phyloP scores from a whole-genome alignment of 2,113 vertebrate species.

The Garra rufa region DNA sequence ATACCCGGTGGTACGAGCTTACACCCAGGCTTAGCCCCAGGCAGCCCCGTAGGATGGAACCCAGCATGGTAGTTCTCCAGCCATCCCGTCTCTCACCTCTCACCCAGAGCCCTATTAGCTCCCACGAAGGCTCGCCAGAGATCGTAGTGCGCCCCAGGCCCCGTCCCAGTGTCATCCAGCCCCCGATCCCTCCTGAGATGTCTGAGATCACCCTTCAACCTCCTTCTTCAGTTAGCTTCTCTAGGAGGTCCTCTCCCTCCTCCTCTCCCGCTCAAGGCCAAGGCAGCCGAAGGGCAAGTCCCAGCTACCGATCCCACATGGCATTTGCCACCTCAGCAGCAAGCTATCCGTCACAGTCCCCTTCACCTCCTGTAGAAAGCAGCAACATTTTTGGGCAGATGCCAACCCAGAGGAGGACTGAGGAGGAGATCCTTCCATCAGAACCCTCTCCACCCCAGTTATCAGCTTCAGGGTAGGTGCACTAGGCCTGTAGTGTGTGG shows the following conservation, averaged over 20 bases:
- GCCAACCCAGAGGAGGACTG: slow-evolving; percentile 85
- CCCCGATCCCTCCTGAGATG: slow-evolving; percentile 82
- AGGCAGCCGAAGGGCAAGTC: slow-evolving; percentile 84
- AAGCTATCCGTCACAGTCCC: slow-evolving; percentile 87
- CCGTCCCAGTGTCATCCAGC: slow-evolving; percentile 88
- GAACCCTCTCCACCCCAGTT: slow-evolving; percentile 90
- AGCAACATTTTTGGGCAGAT: slow-evolving; percentile 92
- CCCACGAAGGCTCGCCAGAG: slow-evolving; percentile 92
- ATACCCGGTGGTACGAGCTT: slow-evolving; percentile 96
- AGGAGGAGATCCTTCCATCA: slow-evolving; percentile 92
- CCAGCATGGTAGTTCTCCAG: slow-evolving; percentile 97
- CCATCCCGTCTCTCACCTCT: slow-evolving; percentile 97
- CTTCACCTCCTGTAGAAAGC: slow-evolving; percentile 85
- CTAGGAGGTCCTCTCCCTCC: slow-evolving; percentile 92
- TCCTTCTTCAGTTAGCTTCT: slow-evolving; percentile 91
- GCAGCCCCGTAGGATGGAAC: slow-evolving; percentile 90
- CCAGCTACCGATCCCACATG: slow-evolving; percentile 82
- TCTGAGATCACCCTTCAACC: slow-evolving; percentile 96
- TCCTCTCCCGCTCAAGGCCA: slow-evolving; percentile 92
- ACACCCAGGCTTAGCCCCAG: slow-evolving; percentile 92
- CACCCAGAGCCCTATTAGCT: slow-evolving; percentile 96
- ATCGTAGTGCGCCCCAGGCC: slow-evolving; percentile 91
- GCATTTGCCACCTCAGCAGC: slow-evolving; percentile 88
- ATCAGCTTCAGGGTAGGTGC: slow-evolving; percentile 96
- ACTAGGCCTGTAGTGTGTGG: slow-evolving; percentile 67